A percentile compares a stretch with the other conserved stretches of the same genome.
Conservation (phyloP, 2,797 vertebrate species). For the Malacoraja senta region DNA sequence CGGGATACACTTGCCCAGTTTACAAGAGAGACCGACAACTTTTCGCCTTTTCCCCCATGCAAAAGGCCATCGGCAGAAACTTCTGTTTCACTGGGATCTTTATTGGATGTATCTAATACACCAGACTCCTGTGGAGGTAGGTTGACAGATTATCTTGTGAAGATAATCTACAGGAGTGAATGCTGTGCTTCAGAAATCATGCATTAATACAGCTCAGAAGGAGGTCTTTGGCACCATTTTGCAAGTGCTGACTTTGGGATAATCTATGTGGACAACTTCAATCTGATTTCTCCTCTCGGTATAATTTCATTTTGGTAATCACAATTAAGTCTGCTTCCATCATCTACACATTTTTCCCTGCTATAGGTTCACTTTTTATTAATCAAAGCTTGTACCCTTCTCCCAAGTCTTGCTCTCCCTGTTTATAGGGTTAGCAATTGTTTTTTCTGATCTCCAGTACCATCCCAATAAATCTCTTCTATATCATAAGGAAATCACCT, state of each 20-base stretch:
- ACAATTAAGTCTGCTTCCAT: not conserved
- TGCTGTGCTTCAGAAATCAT: not conserved
- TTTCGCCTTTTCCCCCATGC: conserved; percentile 85
- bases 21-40: conserved; percentile 74
- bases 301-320: not conserved
- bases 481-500: too few relatives aligned
- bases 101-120: conserved; percentile 93
- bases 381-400: not conserved
- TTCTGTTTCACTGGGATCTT: conserved; percentile 81
- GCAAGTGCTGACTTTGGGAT: not conserved
- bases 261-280: not conserved
- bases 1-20: conserved; percentile 86
- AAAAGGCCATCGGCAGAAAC: conserved; percentile 88
- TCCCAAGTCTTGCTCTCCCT: too few relatives aligned
- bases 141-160: not conserved
- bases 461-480: not conserved
- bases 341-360: not conserved
- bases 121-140: conserved; percentile 79
- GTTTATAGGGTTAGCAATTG: too few relatives aligned
- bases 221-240: not conserved
- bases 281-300: not conserved
- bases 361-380: not conserved
- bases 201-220: not conserved
- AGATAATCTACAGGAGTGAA: not conserved
- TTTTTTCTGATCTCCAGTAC: not conserved